A percentile compares a stretch with the other conserved stretches of the same genome.
Conservation (phyloP, 1,140 invertebrate species). For the Macrotrachela quadricornifera region DNA sequence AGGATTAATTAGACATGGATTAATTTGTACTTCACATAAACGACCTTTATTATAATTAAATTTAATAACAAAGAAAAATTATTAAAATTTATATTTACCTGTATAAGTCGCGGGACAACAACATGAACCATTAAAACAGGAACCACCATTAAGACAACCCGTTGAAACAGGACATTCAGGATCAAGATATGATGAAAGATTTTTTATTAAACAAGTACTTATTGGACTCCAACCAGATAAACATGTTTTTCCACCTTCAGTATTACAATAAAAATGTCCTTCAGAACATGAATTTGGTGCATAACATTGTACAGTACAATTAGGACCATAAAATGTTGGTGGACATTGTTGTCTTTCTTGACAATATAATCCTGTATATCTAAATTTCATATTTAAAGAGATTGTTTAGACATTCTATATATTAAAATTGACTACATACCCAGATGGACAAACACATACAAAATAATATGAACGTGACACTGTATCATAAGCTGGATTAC, state of each 20-base stretch:
- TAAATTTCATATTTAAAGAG: background rate
- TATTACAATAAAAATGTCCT: slow-evolving; percentile 7
- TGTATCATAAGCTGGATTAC: background rate
- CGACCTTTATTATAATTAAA: background rate
- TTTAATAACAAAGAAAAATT: too few species aligned
- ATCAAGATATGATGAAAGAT: background rate
- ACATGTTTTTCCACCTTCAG: background rate
- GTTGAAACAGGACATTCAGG: slow-evolving; percentile 3
- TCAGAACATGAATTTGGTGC: background rate
- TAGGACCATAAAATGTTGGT: background rate
- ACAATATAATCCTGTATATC: slow-evolving; percentile 2
- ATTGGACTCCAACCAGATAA: background rate
- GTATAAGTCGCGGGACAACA: slow-evolving; percentile 4
- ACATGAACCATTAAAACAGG: slow-evolving; percentile 6
- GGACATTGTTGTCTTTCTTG: slow-evolving; percentile 1
- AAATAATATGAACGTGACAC: background rate
- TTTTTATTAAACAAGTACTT: background rate
- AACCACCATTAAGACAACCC: slow-evolving; percentile 8
- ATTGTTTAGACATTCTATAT: background rate
- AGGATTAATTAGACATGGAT: background rate
- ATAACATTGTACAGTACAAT: slow-evolving; percentile 2
- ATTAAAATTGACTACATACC: background rate
- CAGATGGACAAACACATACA: background rate
- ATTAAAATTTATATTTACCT: background rate
- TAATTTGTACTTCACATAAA: slow-evolving; percentile 1